phyloP scores from a whole-genome alignment of 1,140 invertebrate species.

The Pogonomyrmex californicus region DNA sequence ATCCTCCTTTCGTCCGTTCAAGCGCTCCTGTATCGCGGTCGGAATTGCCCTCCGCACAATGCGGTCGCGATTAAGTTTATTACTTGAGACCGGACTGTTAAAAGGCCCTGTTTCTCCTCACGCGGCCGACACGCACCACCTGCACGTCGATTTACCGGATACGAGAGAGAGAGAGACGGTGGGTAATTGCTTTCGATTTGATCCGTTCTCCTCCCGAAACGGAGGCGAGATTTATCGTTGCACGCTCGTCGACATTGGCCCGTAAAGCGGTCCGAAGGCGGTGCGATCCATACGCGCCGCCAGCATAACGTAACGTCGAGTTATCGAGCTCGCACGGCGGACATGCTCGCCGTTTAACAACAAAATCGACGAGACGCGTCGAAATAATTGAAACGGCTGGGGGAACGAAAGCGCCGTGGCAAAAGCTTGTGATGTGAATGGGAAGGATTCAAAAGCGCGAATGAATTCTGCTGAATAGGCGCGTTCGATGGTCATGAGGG shows the following conservation, averaged over 20 bases:
- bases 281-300: conserved; percentile 5
- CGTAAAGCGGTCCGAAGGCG: conserved; percentile 41
- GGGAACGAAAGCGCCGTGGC: background rate
- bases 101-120: conserved; percentile 51
- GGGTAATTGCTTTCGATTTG: conserved; percentile 75
- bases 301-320: conserved; percentile 32
- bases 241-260: conserved; percentile 64
- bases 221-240: conserved; percentile 68
- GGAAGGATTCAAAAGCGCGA: conserved; percentile 29
- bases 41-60: conserved; percentile 58
- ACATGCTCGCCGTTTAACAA: conserved; percentile 26
- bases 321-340: conserved; percentile 31
- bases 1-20: background rate
- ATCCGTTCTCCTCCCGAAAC: conserved; percentile 67
- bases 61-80: conserved; percentile 73
- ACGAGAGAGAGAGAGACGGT: conserved; percentile 64
- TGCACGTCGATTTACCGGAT: conserved; percentile 64
- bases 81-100: conserved; percentile 64
- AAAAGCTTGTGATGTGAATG: conserved; percentile 27
- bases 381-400: conserved; percentile 51
- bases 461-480: conserved; percentile 34
- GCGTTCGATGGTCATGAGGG: background rate
- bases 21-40: conserved; percentile 14
- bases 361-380: conserved; percentile 42
- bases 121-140: conserved; percentile 46